Conservation (phyloP, 2,113 vertebrate genomes). For the Nothocercus nigrocapillus region DNA sequence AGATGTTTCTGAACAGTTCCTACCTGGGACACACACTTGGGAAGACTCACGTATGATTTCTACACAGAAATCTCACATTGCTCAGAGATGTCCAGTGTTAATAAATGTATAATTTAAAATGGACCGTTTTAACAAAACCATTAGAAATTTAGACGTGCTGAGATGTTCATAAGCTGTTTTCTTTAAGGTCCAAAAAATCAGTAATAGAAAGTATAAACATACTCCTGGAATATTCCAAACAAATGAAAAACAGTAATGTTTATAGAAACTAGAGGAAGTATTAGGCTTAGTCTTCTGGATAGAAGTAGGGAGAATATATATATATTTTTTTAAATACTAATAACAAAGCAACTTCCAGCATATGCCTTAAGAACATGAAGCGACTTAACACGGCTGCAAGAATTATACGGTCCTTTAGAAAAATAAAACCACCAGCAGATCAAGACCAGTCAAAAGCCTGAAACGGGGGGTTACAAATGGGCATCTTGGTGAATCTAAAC, state of each 20-base stretch:
- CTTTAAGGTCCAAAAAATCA: not conserved
- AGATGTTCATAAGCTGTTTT: not conserved
- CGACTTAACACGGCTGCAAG: not conserved
- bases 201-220: not conserved
- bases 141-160: not conserved
- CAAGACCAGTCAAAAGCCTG: not conserved
- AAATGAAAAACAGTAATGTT: not conserved
- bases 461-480: not conserved
- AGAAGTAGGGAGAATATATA: not conserved
- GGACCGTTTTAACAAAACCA: not conserved
- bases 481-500: not conserved
- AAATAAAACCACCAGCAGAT: not conserved
- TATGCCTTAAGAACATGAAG: not conserved
- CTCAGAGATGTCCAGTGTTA: not conserved
- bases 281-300: not conserved
- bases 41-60: not conserved
- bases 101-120: not conserved
- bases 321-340: not conserved
- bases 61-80: not conserved
- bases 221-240: not conserved
- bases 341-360: not conserved
- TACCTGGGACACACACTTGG: not conserved
- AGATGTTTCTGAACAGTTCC: accelerated
- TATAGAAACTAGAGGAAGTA: not conserved
- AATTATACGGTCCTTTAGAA: not conserved